phyloP scores from a whole-genome alignment of 2,113 vertebrate genomes.

The Callospermophilus lateralis region DNA sequence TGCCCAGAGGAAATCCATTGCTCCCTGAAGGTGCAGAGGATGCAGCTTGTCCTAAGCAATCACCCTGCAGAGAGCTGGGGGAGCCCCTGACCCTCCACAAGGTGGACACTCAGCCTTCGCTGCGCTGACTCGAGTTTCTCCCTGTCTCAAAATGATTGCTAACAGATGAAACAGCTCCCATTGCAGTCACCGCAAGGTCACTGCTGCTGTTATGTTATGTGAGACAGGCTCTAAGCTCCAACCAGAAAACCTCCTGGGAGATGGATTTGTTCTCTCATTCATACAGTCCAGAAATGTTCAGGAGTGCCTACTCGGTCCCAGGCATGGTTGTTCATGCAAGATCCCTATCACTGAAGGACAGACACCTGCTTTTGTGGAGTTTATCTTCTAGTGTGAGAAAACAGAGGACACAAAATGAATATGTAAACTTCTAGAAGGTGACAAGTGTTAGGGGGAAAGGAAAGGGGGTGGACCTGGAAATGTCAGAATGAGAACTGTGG shows the following conservation, averaged over 20 bases:
- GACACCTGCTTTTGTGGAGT: neutral
- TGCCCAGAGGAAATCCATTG: neutral
- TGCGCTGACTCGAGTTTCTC: too few species aligned
- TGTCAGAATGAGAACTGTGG: neutral
- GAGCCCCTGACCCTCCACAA: neutral
- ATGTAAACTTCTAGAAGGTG: neutral
- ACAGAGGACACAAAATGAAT: neutral
- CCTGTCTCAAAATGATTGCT: neutral
- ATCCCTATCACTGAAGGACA: neutral
- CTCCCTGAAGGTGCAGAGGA: too few species aligned
- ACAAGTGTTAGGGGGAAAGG: too few species aligned
- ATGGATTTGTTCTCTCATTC: neutral
- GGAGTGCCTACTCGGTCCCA: neutral
- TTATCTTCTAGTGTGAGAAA: neutral
- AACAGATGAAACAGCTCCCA: neutral
- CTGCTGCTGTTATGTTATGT: neutral
- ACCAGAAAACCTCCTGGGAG: neutral
- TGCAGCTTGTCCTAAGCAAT: fast-evolving
- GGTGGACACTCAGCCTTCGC: neutral
- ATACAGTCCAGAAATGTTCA: neutral
- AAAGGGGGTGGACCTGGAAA: neutral
- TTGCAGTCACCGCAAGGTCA: neutral
- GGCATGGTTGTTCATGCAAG: neutral
- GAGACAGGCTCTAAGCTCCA: neutral
- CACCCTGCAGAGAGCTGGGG: neutral